Evolutionary conservation across 2,113 vertebrate genomes (phyloP).

Genomic region (Pseudolaguvia tuberculata): DNA sequence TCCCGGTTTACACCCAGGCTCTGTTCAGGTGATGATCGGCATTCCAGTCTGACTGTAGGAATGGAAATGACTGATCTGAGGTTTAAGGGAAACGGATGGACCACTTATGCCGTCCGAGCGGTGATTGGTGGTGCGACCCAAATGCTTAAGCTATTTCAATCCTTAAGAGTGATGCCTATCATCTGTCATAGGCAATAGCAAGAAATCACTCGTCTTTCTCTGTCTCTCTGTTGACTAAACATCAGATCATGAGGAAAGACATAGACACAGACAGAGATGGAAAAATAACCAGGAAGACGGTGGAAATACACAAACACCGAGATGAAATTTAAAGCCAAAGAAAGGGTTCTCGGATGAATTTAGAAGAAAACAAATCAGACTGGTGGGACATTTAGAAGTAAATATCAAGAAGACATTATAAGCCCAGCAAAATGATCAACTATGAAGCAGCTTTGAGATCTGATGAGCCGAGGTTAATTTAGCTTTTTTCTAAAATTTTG

Average conservation of each 20-base stretch:
- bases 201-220: slow-evolving; percentile 10
- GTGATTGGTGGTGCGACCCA: slow-evolving; percentile 41
- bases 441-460: slow-evolving; percentile 30
- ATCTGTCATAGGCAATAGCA: slow-evolving; percentile 17
- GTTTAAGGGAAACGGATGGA: slow-evolving; percentile 49
- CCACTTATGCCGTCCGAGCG: not conserved
- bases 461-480: slow-evolving; percentile 65
- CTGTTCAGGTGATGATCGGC: slow-evolving; percentile 45
- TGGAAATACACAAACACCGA: slow-evolving; percentile 41
- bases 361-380: slow-evolving; percentile 53
- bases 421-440: not conserved
- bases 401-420: slow-evolving; percentile 46
- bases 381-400: slow-evolving; percentile 51
- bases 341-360: slow-evolving; percentile 49
- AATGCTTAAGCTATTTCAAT: slow-evolving; percentile 44
- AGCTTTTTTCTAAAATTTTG: slow-evolving; percentile 99
- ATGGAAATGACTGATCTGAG: slow-evolving; percentile 41
- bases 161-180: slow-evolving; percentile 17
- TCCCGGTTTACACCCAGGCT: slow-evolving; percentile 55
- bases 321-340: slow-evolving; percentile 25
- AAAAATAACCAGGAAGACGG: slow-evolving; percentile 21
- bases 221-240: slow-evolving; percentile 16
- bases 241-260: slow-evolving; percentile 36
- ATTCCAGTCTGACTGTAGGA: slow-evolving; percentile 49
- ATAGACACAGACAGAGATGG: slow-evolving; percentile 13